Evolutionary conservation across 2,797 vertebrate species (phyloP), one percentile per base, ranked within the genome.

Genomic region (Falco concolor): DNA sequence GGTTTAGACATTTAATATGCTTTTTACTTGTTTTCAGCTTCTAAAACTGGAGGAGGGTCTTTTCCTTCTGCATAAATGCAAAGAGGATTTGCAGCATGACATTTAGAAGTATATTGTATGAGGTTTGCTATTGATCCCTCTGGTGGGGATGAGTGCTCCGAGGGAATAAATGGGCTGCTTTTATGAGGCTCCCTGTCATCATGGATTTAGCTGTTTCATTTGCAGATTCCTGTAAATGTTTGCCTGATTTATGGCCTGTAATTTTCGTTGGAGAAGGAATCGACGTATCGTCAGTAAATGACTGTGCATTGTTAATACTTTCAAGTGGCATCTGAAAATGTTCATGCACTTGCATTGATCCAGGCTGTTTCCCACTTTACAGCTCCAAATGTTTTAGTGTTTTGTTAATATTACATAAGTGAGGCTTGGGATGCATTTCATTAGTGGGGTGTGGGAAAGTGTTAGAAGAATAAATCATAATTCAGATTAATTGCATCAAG

Each of bases 191-290:
- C 97, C 97, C 97, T 98, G 98, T 98, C 98, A 98, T 98, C 98
- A 97, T 98, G 98, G 97, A 98, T 98, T 98, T 98, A 98, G 98
- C 97, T 97, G 95, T 98, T 99, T 98, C 98, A 98, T 99, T 98
- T 98, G 98, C 93, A 94, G 98, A 97, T 98, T 98, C 98, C 98
- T 98, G 98, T 99, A 99, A 98, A 98, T 96, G 98, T 98, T 98
- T 97, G 94, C 96, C 98, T 98, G 98, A 98, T 99, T 98, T 98
- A 98, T 96, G 93, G 89, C 97, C 97, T 97, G 98, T 98, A 98
- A 98, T 99, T 98, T 98, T 96, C 89, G 28, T 96, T 95, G 95
- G 96, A 98, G 95, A 95, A 97, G 95, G 91, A 97, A 97, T 97
- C 92, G 97, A 96, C 96, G 8, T 72, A 88, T 97, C 49, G 28